Evolutionary conservation across 2,888 invertebrate genomes (phyloP).

Genomic region (Sarcophaga carnaria): DNA sequence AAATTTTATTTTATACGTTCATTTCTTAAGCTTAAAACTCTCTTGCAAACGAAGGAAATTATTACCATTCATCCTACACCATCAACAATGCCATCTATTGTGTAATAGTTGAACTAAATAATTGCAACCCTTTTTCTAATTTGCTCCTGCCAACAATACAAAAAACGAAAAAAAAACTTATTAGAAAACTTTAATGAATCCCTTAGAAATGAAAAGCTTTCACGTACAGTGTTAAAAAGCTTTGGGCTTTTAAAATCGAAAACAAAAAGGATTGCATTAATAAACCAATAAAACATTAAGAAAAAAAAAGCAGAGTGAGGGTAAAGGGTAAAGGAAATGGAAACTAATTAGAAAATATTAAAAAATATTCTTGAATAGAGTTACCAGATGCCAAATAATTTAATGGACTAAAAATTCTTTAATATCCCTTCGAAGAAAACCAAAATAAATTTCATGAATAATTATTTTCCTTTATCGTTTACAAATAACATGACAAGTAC

Average conservation of each 20-base stretch:
- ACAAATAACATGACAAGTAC: conserved; percentile 18
- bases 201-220: conserved; percentile 43
- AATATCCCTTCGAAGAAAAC: too few relatives aligned
- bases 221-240: conserved; percentile 34
- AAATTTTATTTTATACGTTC: too few relatives aligned
- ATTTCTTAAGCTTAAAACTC: neutral
- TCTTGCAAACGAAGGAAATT: neutral
- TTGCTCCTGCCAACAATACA: neutral
- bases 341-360: neutral
- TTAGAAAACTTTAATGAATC: conserved; percentile 51
- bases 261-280: conserved; percentile 19
- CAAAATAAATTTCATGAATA: too few relatives aligned
- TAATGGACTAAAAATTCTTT: too few relatives aligned
- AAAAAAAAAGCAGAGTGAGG: conserved; percentile 11
- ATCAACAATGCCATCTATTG: conserved; percentile 50
- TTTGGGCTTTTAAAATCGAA: neutral
- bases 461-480: too few relatives aligned
- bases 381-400: conserved; percentile 30
- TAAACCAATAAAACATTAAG: neutral
- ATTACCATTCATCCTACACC: neutral
- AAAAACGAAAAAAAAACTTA: conserved; percentile 35
- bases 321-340: neutral
- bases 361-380: neutral
- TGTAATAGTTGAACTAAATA: conserved; percentile 29
- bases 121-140: conserved; percentile 41